Base-by-base conservation (phyloP, 1,140 invertebrate species). In the Heliconius nattereri region DNA sequence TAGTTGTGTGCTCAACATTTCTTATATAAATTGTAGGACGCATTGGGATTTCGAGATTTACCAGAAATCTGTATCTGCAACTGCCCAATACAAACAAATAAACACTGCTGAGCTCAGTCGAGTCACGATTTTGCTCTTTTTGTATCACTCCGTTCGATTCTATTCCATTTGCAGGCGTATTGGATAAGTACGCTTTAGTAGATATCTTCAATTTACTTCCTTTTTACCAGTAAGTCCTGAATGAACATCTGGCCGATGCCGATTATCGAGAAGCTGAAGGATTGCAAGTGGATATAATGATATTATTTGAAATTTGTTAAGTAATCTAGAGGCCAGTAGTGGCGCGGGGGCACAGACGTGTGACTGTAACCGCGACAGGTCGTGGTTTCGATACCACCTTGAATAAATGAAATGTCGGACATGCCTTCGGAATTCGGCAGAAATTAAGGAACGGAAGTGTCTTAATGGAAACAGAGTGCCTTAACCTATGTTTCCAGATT, bases 71-170 rank as follows among this genome's bases (percentile, higher is more conserved):
- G 52, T 76, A 81, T 75, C 73, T 70, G 73, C 78, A 78, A 49
- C 73, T 71, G 73, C 71, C 23, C 52, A 81, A 81, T 73, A 54
- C 80, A 78, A 78, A 76, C 80, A 78, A 81, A 81, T 78, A 81
- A 81, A 77, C 49, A 57, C 71, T 32, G 73, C 54, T 81, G 75
- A 81, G 74, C 60, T 73, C 49, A 35, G 45, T 66, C 71, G 70
- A 81, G 75, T 76, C 71, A 66, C 49, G 54, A 66, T 78, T 81
- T 78, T 78, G 52, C 80, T 78, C 81, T 83, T 82, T 87, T 87
- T 85, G 85, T 85, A 85, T 82, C 82, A 84, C 84, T 81, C 85
- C 84, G 78, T 76, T 70, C 76, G 70, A 80, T 76, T 73, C 78
- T 76, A 78, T 84, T 78, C 78, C 75, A 75, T 81, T 84, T 80